phyloP scores from a whole-genome alignment of 2,797 vertebrate species.

The Xiphophorus birchmanni region DNA sequence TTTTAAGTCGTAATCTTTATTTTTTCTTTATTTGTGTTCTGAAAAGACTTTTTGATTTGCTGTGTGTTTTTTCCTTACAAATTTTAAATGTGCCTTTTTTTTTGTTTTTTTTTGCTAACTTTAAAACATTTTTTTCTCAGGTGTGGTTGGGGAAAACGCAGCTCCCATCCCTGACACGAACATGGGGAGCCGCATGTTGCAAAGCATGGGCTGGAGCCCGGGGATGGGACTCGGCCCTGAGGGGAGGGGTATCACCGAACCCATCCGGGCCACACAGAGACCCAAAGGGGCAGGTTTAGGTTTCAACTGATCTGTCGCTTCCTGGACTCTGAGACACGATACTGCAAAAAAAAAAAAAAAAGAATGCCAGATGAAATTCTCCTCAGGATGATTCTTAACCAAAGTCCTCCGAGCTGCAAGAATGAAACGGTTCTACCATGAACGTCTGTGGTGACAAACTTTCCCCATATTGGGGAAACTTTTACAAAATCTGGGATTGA shows the following conservation, averaged over 20 bases:
- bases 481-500: conserved; percentile 19
- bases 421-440: conserved; percentile 21
- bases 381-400: conserved; percentile 28
- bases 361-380: conserved; percentile 27
- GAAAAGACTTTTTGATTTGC: neutral
- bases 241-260: conserved; percentile 93
- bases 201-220: conserved; percentile 96
- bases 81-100: neutral
- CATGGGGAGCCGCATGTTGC: conserved; percentile 94
- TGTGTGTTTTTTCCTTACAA: neutral
- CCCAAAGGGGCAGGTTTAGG: conserved; percentile 83
- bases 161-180: conserved; percentile 89
- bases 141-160: conserved; percentile 87
- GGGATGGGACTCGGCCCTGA: conserved; percentile 91
- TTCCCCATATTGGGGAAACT: conserved; percentile 79
- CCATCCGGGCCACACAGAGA: conserved; percentile 88
- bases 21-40: neutral
- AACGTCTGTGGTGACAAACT: conserved; percentile 46
- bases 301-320: conserved; percentile 74
- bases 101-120: neutral
- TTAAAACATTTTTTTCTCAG: conserved; percentile 58
- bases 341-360: neutral
- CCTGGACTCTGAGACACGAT: conserved; percentile 20
- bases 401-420: conserved; percentile 27
- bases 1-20: neutral